Evolutionary conservation across 2,797 vertebrate genomes (phyloP), one percentile per base, ranked within the genome.

Genomic region (Muraenolepis orangiensis): DNA sequence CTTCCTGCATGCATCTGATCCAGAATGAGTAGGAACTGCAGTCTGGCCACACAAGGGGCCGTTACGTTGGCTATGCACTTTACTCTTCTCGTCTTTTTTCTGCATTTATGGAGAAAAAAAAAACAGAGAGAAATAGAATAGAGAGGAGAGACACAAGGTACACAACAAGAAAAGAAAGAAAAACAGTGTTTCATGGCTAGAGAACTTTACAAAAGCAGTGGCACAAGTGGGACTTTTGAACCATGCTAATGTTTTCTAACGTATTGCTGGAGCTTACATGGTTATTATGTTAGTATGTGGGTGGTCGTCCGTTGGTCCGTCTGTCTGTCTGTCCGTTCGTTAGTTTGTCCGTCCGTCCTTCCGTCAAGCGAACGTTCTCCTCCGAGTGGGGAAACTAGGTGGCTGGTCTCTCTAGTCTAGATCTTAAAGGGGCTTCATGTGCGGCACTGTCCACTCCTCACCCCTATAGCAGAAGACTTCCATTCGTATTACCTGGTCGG

Each of bases 31-130:
- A 80, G 84, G 87, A n/a, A 88, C 87, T 81, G 85, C 80, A 82
- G 84, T 87, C 77, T 69, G 88, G 83, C 80, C 79, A 75, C 81
- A 79, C 86, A 72, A 38, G 20, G 91, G 51, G 89, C 91, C 92
- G 92, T 90, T 77, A 86, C 87, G 86, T 91, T 90, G 91, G 90
- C 87, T 61, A 91, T 84, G 93, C 93, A 93, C 92, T 93, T 94
- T 94, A 94, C 86, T 90, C 87, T 92, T 87, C 90, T 90, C 84
- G 81, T 88, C 87, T 87, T 87, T n/a, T 86, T 85, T 85, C 86
- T 80, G 73, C 81, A 74, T 75, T 73, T 68, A 71, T 40, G 51
- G 34, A 80, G 71, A 76, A 67, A 34, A 51, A 30, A 13, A 70
- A 74, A 66, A 77, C 26, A 79, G 72, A 75, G 82, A 72, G 71